Evolutionary conservation across 2,888 invertebrate species (phyloP).

Genomic region (Baccha elongata): DNA sequence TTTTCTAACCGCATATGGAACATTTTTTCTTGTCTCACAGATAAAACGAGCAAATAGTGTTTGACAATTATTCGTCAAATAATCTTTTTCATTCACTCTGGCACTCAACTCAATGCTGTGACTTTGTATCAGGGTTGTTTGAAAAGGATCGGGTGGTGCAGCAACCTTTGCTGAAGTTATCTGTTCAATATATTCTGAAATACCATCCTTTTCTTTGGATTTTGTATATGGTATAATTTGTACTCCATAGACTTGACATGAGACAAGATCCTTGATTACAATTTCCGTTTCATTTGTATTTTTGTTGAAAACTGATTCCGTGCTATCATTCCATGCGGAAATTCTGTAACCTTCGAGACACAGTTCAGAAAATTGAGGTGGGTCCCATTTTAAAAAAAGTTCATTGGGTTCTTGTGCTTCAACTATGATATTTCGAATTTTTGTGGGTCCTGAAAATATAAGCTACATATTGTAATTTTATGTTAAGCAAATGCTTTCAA

Average conservation of each 20-base stretch:
- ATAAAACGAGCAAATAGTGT: slow-evolving; percentile 78
- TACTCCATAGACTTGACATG: slow-evolving; percentile 79
- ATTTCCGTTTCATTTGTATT: slow-evolving; percentile 74
- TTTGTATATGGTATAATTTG: slow-evolving; percentile 79
- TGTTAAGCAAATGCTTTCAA: background rate
- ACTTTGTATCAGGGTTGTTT: slow-evolving; percentile 73
- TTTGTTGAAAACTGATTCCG: slow-evolving; percentile 74
- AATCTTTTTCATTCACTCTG: slow-evolving; percentile 75
- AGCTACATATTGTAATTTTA: too few species aligned
- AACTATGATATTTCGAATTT: slow-evolving; percentile 74
- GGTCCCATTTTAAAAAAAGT: slow-evolving; percentile 77
- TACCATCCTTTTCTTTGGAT: slow-evolving; percentile 76
- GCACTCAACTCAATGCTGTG: slow-evolving; percentile 78
- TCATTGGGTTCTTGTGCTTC: slow-evolving; percentile 75
- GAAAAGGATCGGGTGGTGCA: slow-evolving; percentile 70
- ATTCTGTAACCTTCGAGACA: slow-evolving; percentile 79
- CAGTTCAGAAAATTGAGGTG: slow-evolving; percentile 77
- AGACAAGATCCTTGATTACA: slow-evolving; percentile 75
- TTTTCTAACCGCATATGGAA: slow-evolving; percentile 67
- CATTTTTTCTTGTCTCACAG: slow-evolving; percentile 75
- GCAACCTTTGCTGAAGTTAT: slow-evolving; percentile 77
- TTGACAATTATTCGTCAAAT: slow-evolving; percentile 77
- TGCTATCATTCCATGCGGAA: slow-evolving; percentile 77
- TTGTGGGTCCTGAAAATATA: slow-evolving; percentile 77
- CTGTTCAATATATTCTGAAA: slow-evolving; percentile 75